These are phyloP conservation scores for Casuarius casuarius DNA, from an alignment of 2,113 vertebrate species.

Conservation along the genomic window DNA sequence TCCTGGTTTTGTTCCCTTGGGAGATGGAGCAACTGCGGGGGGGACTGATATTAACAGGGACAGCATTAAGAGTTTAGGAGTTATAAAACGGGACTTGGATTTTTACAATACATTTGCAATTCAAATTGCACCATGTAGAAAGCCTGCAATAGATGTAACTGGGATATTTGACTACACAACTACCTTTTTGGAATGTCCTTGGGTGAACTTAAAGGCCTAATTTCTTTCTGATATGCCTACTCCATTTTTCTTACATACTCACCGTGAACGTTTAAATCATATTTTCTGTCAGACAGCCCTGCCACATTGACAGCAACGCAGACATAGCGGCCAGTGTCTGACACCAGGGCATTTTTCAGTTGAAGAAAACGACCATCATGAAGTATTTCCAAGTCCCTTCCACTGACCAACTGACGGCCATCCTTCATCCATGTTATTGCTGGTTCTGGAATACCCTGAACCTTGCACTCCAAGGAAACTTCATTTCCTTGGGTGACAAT, in stretches of 20 bases:
- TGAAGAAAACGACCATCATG: constrained; percentile 81
- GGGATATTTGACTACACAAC: background rate
- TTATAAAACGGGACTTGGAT: background rate
- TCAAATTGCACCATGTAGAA: background rate
- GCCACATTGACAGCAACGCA: constrained; percentile 91
- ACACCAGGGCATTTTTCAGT: constrained; percentile 80
- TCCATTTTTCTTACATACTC: constrained; percentile 36
- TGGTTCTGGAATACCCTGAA: constrained; percentile 85
- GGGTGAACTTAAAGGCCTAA: background rate
- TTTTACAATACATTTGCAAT: background rate
- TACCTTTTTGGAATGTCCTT: too few relatives aligned
- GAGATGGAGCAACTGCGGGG: accelerated
- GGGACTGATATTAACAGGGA: background rate
- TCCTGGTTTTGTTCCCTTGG: accelerated
- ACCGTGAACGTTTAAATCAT: constrained; percentile 91
- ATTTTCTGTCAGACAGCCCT: constrained; percentile 89
- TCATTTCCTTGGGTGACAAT: constrained; percentile 79
- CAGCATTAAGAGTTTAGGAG: background rate
- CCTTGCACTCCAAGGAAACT: constrained; percentile 86
- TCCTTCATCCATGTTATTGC: constrained; percentile 91
- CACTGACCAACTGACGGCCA: constrained; percentile 76
- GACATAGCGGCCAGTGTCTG: constrained; percentile 89
- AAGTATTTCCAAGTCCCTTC: constrained; percentile 71
- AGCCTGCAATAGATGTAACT: background rate
- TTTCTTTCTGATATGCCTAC: background rate